Conservation (phyloP, 2,888 invertebrate species). For the Agrotis ipsilon region DNA sequence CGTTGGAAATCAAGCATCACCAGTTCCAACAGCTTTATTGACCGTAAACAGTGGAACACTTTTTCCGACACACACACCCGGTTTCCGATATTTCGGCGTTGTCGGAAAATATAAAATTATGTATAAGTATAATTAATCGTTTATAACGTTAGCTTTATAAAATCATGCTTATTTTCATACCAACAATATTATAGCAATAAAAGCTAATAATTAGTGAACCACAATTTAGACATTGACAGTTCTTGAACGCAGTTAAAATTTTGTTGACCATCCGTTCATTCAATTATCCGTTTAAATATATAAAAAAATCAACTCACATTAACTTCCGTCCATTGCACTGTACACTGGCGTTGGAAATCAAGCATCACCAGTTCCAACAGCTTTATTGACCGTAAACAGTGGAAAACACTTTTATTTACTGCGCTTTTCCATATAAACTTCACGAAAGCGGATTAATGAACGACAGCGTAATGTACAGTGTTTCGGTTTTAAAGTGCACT, state of each 20-base stretch:
- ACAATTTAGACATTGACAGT: background rate
- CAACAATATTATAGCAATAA: no score
- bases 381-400: constrained; percentile 57
- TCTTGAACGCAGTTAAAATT: background rate
- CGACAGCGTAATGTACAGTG: background rate
- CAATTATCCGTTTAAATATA: no score
- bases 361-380: constrained; percentile 8
- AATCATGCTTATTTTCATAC: no score
- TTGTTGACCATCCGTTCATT: no score
- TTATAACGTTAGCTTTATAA: no score
- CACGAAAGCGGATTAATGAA: constrained; percentile 13
- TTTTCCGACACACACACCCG: no score
- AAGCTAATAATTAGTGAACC: background rate
- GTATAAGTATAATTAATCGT: no score
- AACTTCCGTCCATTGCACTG: background rate
- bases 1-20: constrained; percentile 14
- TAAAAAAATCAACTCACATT: background rate
- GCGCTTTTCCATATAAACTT: constrained; percentile 27
- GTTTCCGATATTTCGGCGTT: no score
- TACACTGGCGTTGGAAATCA: constrained; percentile 19
- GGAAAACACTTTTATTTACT: constrained; percentile 48
- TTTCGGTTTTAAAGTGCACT: background rate
- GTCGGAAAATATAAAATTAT: no score
- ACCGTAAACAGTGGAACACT: constrained; percentile 50
- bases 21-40: constrained; percentile 48